A percentile compares a stretch with the other conserved stretches of the same genome.
phyloP scores from a whole-genome alignment of 1,140 invertebrate genomes.

The Catajapyx aquilonaris region DNA sequence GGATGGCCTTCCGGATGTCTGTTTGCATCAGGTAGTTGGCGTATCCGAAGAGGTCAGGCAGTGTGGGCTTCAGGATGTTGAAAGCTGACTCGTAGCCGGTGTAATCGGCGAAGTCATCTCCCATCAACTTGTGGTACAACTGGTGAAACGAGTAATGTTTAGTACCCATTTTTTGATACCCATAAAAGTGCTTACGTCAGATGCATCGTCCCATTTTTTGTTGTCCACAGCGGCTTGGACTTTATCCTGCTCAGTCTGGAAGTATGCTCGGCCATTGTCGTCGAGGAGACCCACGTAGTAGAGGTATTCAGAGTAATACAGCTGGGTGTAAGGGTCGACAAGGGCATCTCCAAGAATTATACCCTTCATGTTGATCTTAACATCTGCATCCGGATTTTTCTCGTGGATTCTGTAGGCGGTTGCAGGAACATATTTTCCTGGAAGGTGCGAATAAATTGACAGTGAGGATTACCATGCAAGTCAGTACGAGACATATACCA shows the following conservation, averaged over 20 bases:
- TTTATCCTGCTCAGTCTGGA: conserved; percentile 16
- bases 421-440: conserved; percentile 24
- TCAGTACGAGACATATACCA: conserved; percentile 12
- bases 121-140: background rate
- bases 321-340: conserved; percentile 24
- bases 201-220: conserved; percentile 16
- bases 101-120: too few relatives aligned
- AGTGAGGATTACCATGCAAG: background rate
- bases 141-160: background rate
- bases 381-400: conserved; percentile 13
- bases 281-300: conserved; percentile 26
- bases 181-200: conserved; percentile 4
- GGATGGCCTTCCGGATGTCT: conserved; percentile 8
- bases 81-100: too few relatives aligned
- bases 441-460: background rate
- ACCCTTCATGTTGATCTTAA: conserved; percentile 14
- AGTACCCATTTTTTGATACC: background rate
- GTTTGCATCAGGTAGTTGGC: background rate
- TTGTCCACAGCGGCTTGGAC: conserved; percentile 17
- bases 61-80: too few relatives aligned
- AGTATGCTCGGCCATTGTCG: conserved; percentile 16
- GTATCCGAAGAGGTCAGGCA: too few relatives aligned
- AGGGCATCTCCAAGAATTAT: conserved; percentile 30
- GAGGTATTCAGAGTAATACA: conserved; percentile 25
- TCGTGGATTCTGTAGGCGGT: conserved; percentile 23